Evolutionary conservation across 2,797 vertebrate genomes (phyloP).

Genomic region (Anguilla pacifica): DNA sequence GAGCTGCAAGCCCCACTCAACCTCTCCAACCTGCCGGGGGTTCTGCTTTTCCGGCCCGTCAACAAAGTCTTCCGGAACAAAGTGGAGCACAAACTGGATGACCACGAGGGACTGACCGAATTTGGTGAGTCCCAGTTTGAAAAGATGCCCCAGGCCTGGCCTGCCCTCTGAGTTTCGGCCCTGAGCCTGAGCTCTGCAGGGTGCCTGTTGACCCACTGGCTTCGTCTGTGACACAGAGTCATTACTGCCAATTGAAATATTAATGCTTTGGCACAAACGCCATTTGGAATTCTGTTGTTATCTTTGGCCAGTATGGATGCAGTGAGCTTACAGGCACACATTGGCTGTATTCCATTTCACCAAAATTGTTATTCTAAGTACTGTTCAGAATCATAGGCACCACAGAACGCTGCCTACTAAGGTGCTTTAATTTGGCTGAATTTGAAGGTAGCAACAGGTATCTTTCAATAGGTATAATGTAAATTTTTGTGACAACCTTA

Average conservation of each 20-base stretch:
- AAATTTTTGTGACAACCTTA: too few species aligned
- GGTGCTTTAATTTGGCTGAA: too few species aligned
- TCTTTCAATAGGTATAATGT: too few species aligned
- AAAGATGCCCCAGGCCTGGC: background rate
- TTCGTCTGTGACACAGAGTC: background rate
- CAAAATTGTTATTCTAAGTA: background rate
- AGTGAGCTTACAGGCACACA: background rate
- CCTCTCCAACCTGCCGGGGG: slow-evolving; percentile 48
- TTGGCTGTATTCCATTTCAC: background rate
- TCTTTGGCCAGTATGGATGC: background rate
- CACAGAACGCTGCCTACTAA: too few species aligned
- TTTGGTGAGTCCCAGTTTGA: slow-evolving; percentile 59
- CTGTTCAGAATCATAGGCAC: too few species aligned
- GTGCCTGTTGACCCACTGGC: background rate
- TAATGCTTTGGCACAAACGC: background rate
- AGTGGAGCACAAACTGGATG: slow-evolving; percentile 55
- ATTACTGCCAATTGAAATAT: background rate
- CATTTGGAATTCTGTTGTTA: background rate
- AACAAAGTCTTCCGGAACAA: slow-evolving; percentile 62
- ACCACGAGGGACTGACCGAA: slow-evolving; percentile 46
- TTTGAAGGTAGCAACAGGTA: too few species aligned
- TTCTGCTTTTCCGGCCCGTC: slow-evolving; percentile 54
- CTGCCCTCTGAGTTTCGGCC: background rate
- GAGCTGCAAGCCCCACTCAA: slow-evolving; percentile 58
- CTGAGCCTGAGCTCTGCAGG: background rate